Conservation (phyloP, 2,113 vertebrate species). For the Embiotoca jacksoni region DNA sequence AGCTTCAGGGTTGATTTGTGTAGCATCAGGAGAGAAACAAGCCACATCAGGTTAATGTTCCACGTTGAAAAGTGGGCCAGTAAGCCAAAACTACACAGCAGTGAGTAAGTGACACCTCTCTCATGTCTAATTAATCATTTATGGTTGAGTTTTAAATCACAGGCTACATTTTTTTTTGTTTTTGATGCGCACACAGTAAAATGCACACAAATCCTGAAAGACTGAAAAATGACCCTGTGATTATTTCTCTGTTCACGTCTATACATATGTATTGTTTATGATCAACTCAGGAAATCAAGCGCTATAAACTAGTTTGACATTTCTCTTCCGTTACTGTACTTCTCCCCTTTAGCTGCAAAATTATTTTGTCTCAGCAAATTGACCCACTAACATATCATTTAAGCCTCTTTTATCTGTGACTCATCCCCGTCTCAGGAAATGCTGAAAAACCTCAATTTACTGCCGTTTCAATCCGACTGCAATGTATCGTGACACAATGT, state of each 20-base stretch:
- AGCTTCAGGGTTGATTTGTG: slow-evolving; percentile 8
- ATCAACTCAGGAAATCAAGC: too few relatives aligned
- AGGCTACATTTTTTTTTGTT: not conserved
- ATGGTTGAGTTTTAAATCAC: slow-evolving; percentile 61
- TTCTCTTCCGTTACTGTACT: too few relatives aligned
- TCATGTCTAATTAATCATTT: slow-evolving; percentile 75
- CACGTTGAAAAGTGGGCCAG: slow-evolving; percentile 45
- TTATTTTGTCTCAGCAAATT: too few relatives aligned
- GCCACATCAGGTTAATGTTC: slow-evolving; percentile 15
- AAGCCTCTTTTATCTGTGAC: not conserved
- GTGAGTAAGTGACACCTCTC: slow-evolving; percentile 73
- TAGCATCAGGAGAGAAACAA: slow-evolving; percentile 13
- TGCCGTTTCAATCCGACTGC: not conserved
- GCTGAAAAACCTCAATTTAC: not conserved
- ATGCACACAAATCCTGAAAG: not conserved
- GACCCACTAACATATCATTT: not conserved
- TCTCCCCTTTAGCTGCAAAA: too few relatives aligned
- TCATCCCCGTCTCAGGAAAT: not conserved
- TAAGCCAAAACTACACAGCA: slow-evolving; percentile 40
- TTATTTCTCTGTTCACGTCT: too few relatives aligned
- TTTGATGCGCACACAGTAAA: not conserved
- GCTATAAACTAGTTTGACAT: too few relatives aligned
- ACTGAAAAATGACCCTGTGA: too few relatives aligned
- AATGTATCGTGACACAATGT: not conserved
- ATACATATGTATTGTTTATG: too few relatives aligned